Evolutionary conservation across 2,797 vertebrate genomes (phyloP), one percentile per base, ranked within the genome.

Genomic region (Spea hammondii): DNA sequence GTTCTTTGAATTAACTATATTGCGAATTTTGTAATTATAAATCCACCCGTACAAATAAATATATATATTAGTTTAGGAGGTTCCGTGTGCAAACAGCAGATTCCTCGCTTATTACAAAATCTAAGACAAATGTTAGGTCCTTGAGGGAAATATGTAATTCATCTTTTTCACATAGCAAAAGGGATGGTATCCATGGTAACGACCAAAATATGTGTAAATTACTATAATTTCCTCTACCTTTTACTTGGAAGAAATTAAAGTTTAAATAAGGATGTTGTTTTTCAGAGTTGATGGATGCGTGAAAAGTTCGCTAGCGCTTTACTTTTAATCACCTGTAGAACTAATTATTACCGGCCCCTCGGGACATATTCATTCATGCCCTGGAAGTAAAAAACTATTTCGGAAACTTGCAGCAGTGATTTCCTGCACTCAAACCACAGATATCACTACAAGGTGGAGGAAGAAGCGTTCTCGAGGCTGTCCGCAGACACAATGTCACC

Each of bases 371-470:
- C 68, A 10, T 92, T 88, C 85, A 88, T 88, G 89, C 88, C 88
- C 90, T 79, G 88, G 85, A 90, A 91, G 90, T 84, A 88, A 88
- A 88, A 90, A 86, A 80, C 87, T 83, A 84, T 88, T 86, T 86
- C 84, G 76, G 70, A 88, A 86, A 76, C 71, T 78, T 85, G 88
- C 86, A 89, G 87, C 86, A 89, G 86, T 75, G 82, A 85, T 84
- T 91, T 93, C 91, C 91, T 91, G 89, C 88, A 85, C 83, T 80
- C 66, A 84, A 32, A 89, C 89, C 89, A 89, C 88, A 84, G 70
- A 74, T 87, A 90, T 87, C 90, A 85, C 89, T 88, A 74, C 79
- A 90, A 90, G 87, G 68, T 86, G 77, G 78, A 89, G 89, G 88
- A 90, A 89, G 86, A 89, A 80, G 84, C 86, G 74, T 78, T 59